phyloP scores from a whole-genome alignment of 2,888 invertebrate genomes.

The Drosophila silvestris region DNA sequence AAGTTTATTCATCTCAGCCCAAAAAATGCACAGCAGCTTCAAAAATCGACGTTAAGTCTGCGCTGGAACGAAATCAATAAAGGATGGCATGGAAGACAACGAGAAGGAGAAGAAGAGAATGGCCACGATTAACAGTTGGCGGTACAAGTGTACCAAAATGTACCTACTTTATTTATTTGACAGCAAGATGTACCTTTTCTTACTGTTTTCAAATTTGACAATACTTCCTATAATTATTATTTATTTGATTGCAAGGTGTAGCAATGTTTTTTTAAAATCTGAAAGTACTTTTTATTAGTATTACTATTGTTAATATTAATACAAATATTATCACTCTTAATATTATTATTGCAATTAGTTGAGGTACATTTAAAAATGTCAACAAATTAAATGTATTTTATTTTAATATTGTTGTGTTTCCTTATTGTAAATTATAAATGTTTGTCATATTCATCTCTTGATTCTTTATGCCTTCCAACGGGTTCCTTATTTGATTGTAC shows the following conservation, averaged over 20 bases:
- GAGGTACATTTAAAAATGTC: not conserved
- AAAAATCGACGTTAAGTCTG: constrained; percentile 58
- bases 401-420: too few species aligned
- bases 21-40: constrained; percentile 63
- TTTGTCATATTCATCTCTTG: too few species aligned
- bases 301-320: not conserved
- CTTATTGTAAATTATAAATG: too few species aligned
- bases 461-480: not conserved
- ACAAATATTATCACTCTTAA: not conserved
- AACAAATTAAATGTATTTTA: too few species aligned
- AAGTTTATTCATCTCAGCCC: constrained; percentile 73
- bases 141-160: not conserved
- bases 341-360: not conserved
- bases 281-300: not conserved
- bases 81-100: not conserved
- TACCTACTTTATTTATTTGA: not conserved
- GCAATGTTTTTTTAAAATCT: not conserved
- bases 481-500: too few species aligned
- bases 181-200: not conserved
- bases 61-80: constrained; percentile 6
- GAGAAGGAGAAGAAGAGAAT: constrained; percentile 20
- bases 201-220: not conserved
- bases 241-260: not conserved
- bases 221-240: not conserved
- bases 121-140: not conserved